Conservation (phyloP, 1,140 invertebrate genomes). For the Platyscapa corneri region DNA sequence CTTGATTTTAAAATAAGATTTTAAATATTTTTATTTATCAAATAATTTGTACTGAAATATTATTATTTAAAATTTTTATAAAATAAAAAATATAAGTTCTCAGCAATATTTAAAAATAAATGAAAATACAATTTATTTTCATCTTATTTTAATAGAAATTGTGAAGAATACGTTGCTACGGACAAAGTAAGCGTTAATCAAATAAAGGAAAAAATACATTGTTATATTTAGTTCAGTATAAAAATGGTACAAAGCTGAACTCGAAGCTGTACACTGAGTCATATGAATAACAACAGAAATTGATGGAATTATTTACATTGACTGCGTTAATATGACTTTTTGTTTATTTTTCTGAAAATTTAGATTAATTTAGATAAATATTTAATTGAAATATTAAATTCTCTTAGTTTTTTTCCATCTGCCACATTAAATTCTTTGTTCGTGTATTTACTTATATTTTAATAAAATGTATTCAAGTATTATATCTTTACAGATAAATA, state of each 20-base stretch:
- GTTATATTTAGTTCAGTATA: slow-evolving; percentile 32
- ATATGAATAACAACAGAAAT: slow-evolving; percentile 4
- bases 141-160: background rate
- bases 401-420: background rate
- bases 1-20: background rate
- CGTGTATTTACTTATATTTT: background rate
- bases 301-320: background rate
- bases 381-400: background rate
- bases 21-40: background rate
- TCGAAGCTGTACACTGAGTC: background rate
- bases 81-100: too few species aligned
- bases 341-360: background rate
- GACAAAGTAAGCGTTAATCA: background rate
- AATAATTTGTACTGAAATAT: background rate
- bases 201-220: slow-evolving; percentile 40
- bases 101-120: background rate
- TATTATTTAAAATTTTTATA: background rate
- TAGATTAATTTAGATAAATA: background rate
- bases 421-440: background rate
- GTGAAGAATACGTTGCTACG: background rate
- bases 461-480: background rate
- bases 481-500: background rate
- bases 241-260: slow-evolving; percentile 34
- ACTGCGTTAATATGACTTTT: background rate
- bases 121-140: background rate